Percentiles rank a stretch among this genome's conserved stretches.
Evolutionary conservation across 1,140 invertebrate species (phyloP).

Genomic region (Saccostrea glomerata): DNA sequence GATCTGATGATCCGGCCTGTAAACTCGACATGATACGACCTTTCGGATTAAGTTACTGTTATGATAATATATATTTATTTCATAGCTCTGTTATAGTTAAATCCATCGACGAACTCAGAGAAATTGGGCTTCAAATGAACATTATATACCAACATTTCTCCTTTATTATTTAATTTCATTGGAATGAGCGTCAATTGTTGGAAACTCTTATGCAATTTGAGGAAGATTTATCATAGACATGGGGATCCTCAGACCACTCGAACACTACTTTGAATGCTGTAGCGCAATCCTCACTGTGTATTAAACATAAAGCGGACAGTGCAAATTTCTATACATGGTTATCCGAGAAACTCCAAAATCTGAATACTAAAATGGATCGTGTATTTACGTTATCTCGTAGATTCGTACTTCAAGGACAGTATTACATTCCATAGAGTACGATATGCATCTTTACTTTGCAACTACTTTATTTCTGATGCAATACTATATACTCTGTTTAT

Average conservation of each 20-base stretch:
- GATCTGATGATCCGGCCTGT: too few relatives aligned
- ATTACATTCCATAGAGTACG: background rate
- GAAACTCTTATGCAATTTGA: background rate
- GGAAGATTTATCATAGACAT: constrained; percentile 14
- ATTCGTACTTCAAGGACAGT: background rate
- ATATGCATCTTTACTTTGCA: too few relatives aligned
- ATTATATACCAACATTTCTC: background rate
- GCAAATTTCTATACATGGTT: background rate
- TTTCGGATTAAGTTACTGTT: too few relatives aligned
- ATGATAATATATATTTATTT: too few relatives aligned
- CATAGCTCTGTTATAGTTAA: background rate
- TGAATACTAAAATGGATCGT: background rate
- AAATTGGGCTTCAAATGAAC: background rate
- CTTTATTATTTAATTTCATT: background rate
- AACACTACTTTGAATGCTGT: background rate
- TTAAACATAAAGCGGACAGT: background rate
- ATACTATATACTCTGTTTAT: too few relatives aligned
- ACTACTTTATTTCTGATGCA: too few relatives aligned
- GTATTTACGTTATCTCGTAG: background rate
- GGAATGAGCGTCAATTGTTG: background rate
- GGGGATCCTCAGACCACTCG: background rate
- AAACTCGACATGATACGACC: too few relatives aligned
- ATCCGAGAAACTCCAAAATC: background rate
- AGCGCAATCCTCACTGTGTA: background rate
- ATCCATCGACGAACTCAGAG: background rate